Evolutionary conservation across 2,888 invertebrate genomes (phyloP).

Genomic region (Minunthozetes semirufus): DNA sequence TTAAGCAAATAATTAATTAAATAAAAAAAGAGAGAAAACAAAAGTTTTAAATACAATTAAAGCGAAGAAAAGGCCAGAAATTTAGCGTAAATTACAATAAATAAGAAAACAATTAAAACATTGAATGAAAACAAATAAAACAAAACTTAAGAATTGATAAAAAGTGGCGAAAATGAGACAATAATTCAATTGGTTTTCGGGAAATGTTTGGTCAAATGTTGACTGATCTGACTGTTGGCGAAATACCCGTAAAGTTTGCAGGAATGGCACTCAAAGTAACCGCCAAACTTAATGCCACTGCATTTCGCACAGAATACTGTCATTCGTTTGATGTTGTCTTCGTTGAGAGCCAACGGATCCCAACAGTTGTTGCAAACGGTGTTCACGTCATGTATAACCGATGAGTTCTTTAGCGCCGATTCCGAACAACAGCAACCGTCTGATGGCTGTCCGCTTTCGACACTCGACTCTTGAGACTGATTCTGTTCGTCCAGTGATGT

Average conservation of each 20-base stretch:
- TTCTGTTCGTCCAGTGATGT: too few species aligned
- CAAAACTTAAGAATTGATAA: neutral
- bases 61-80: neutral
- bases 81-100: neutral
- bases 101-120: neutral
- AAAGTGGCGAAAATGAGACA: neutral
- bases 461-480: too few species aligned
- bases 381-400: neutral
- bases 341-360: neutral
- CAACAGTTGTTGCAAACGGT: neutral
- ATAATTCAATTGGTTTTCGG: neutral
- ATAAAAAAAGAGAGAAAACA: neutral
- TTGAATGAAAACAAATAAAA: neutral
- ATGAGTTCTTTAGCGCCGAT: neutral
- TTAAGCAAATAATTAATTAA: neutral
- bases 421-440: neutral
- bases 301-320: constrained; percentile 12
- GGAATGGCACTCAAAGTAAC: constrained; percentile 25
- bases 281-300: neutral
- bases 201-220: constrained; percentile 6
- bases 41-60: neutral
- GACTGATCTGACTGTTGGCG: constrained; percentile 15
- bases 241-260: constrained; percentile 18
- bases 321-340: neutral
- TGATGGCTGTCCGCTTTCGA: too few species aligned